A percentile compares a stretch with the other conserved stretches of the same genome.
phyloP scores from a whole-genome alignment of 2,113 vertebrate genomes.

The Formicarius rufipectus region DNA sequence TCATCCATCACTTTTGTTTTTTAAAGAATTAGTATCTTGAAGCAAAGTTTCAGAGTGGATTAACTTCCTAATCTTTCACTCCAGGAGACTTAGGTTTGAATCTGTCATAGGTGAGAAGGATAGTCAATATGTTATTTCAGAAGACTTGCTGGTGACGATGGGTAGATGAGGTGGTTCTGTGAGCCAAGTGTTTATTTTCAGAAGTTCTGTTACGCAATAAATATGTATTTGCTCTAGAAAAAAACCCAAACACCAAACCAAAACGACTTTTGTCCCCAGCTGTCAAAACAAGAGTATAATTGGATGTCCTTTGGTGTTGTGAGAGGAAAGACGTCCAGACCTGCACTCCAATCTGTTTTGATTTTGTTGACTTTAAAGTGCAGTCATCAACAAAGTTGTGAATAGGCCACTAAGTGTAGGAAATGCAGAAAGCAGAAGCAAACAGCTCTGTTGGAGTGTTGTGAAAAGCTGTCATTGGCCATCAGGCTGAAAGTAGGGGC shows the following conservation, averaged over 20 bases:
- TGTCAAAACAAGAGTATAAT: not conserved
- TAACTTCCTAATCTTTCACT: constrained; percentile 50
- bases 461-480: not conserved
- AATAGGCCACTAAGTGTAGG: not conserved
- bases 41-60: constrained; percentile 38
- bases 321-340: not conserved
- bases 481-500: not conserved
- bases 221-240: not conserved
- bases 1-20: constrained; percentile 49
- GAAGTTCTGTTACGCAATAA: not conserved
- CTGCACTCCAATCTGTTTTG: not conserved
- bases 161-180: not conserved
- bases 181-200: not conserved
- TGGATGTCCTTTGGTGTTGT: not conserved
- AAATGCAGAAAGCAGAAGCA: not conserved
- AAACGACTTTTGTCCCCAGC: not conserved
- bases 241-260: not conserved
- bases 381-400: not conserved
- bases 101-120: constrained; percentile 5
- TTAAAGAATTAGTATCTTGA: constrained; percentile 38
- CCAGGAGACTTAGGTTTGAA: not conserved
- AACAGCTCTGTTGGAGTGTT: not conserved
- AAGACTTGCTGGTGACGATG: not conserved
- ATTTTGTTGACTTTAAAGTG: not conserved
- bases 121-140: constrained; percentile 41